These are phyloP conservation scores for Malacosoma neustria DNA, from an alignment of 2,888 invertebrate species.

Conservation along the genomic window DNA sequence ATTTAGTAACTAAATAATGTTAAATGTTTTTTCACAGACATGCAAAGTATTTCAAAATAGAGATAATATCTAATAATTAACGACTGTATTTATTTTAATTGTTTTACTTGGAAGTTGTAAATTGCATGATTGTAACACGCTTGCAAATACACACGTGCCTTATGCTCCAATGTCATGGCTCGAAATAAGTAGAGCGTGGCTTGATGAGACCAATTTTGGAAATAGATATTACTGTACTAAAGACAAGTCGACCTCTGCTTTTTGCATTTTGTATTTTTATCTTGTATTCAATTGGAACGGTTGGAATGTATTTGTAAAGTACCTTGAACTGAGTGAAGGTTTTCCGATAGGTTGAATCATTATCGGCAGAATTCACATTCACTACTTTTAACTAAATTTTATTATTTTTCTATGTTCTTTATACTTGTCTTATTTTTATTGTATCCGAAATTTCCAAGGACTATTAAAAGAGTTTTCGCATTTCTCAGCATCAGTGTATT, in stretches of 20 bases:
- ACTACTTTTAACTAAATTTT: too few species aligned
- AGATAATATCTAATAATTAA: constrained; percentile 27
- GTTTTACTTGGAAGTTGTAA: constrained; percentile 22
- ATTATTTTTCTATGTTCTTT: too few species aligned
- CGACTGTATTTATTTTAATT: constrained; percentile 25
- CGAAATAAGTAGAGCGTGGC: constrained; percentile 2
- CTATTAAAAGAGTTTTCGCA: too few species aligned
- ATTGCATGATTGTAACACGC: constrained; percentile 15
- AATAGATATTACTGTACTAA: neutral
- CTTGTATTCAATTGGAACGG: neutral
- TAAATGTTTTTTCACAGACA: constrained; percentile 11
- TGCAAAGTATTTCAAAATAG: constrained; percentile 17
- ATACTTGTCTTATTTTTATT: too few species aligned
- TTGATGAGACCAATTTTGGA: neutral
- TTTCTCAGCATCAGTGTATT: too few species aligned
- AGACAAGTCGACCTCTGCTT: neutral
- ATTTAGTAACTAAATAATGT: neutral
- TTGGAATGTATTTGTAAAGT: neutral
- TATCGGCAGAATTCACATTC: too few species aligned
- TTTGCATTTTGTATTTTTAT: neutral
- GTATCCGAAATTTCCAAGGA: too few species aligned
- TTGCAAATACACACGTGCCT: constrained; percentile 14
- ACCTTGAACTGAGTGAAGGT: neutral
- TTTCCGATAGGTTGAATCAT: neutral
- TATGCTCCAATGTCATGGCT: constrained; percentile 9